Conservation (phyloP, 2,888 invertebrate species). For the Tolmerus cingulatus region DNA sequence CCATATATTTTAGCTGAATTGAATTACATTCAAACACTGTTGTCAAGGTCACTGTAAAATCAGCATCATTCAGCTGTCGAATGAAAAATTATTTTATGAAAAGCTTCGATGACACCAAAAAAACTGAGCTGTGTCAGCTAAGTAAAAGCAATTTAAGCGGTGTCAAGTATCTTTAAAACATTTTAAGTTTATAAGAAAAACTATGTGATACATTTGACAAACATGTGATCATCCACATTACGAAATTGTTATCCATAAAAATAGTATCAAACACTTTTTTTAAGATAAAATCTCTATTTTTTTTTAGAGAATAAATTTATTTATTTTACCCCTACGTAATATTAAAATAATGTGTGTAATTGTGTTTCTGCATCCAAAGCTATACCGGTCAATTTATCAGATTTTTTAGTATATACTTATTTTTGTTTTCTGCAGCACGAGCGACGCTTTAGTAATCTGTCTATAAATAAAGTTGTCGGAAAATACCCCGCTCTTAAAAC, state of each 20-base stretch:
- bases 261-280: background rate
- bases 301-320: background rate
- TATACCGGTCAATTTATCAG: background rate
- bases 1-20: background rate
- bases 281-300: background rate
- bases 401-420: conserved; percentile 1
- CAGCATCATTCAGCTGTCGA: background rate
- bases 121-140: background rate
- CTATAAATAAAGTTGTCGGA: conserved; percentile 31
- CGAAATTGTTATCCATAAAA: background rate
- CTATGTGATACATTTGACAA: background rate
- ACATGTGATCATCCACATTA: background rate
- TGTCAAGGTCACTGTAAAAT: background rate
- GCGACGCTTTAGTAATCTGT: conserved; percentile 13
- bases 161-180: background rate
- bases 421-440: conserved; percentile 15
- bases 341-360: background rate
- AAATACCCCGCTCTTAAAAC: background rate
- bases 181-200: background rate
- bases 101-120: background rate
- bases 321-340: background rate
- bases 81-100: background rate
- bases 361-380: background rate
- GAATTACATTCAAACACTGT: conserved; percentile 3
- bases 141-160: background rate